phyloP scores from a whole-genome alignment of 2,113 vertebrate species.

The Scartelaos histophorus region DNA sequence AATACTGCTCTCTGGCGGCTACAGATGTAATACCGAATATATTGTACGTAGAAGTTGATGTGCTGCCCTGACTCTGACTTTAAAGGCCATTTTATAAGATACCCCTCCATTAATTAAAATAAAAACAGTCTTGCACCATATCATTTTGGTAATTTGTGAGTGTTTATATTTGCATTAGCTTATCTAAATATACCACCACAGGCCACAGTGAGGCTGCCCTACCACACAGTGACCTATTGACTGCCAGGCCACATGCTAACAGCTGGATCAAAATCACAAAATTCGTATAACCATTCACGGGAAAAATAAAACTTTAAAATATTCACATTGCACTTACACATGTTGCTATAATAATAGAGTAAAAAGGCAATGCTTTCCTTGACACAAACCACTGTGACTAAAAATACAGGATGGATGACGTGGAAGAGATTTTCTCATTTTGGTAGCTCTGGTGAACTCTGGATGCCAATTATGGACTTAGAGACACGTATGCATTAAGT shows the following conservation, averaged over 20 bases:
- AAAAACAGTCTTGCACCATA: slow-evolving; percentile 37
- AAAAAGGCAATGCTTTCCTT: slow-evolving; percentile 44
- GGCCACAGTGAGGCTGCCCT: slow-evolving; percentile 36
- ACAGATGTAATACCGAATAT: background rate
- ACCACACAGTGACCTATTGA: slow-evolving; percentile 55
- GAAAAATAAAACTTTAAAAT: slow-evolving; percentile 31
- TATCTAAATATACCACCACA: slow-evolving; percentile 66
- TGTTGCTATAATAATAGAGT: slow-evolving; percentile 63
- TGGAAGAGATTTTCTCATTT: slow-evolving; percentile 39
- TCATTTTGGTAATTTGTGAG: slow-evolving; percentile 57
- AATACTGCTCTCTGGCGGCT: background rate
- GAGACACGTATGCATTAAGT: slow-evolving; percentile 24
- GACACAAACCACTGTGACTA: slow-evolving; percentile 45
- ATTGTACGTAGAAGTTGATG: background rate
- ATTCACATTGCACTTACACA: background rate
- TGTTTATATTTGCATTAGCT: slow-evolving; percentile 53
- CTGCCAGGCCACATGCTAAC: slow-evolving; percentile 20
- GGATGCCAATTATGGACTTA: slow-evolving; percentile 42
- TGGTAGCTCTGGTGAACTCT: slow-evolving; percentile 43
- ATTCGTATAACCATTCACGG: slow-evolving; percentile 53
- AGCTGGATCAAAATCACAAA: slow-evolving; percentile 43
- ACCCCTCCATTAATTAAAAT: slow-evolving; percentile 59
- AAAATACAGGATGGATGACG: slow-evolving; percentile 56
- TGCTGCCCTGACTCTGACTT: slow-evolving; percentile 10
- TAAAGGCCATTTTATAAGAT: slow-evolving; percentile 34